These are phyloP conservation scores for Oligia strigilis DNA, from an alignment of 2,888 invertebrate genomes.

Conservation along the genomic window DNA sequence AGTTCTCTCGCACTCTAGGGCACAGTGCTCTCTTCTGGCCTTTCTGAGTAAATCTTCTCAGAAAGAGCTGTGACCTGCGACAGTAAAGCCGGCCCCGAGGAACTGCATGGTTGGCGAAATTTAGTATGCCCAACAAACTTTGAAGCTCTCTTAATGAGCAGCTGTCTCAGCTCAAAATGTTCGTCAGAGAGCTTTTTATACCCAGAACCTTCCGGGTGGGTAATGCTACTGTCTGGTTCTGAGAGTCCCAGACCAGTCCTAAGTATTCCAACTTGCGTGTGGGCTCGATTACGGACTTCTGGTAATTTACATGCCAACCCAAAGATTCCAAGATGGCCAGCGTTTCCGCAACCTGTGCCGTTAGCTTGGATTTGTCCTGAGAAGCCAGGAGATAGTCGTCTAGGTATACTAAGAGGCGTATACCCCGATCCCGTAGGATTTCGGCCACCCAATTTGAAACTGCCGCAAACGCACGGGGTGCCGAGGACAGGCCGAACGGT, in stretches of 20 bases:
- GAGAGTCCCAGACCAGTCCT: background rate
- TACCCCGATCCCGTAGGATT: background rate
- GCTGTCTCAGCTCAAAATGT: background rate
- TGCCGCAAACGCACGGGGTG: constrained; percentile 17
- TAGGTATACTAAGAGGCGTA: constrained; percentile 10
- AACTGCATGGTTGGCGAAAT: constrained; percentile 47
- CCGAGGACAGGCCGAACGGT: constrained; percentile 34
- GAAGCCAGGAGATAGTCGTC: no score
- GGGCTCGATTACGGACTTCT: background rate
- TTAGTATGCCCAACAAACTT: constrained; percentile 48
- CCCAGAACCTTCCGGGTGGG: background rate
- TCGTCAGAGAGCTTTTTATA: constrained; percentile 1
- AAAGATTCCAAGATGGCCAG: no score
- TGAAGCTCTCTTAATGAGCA: constrained; percentile 3
- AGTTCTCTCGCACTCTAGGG: no score
- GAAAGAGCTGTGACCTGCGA: no score
- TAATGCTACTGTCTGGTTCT: background rate
- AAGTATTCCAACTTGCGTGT: background rate
- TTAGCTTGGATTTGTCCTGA: no score
- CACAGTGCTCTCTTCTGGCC: no score
- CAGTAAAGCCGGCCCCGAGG: no score
- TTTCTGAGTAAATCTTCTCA: no score
- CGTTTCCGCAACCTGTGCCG: no score
- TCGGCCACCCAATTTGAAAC: constrained; percentile 31
- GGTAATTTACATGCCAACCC: background rate